phyloP scores from a whole-genome alignment of 2,113 vertebrate genomes.

The Mugil cephalus region DNA sequence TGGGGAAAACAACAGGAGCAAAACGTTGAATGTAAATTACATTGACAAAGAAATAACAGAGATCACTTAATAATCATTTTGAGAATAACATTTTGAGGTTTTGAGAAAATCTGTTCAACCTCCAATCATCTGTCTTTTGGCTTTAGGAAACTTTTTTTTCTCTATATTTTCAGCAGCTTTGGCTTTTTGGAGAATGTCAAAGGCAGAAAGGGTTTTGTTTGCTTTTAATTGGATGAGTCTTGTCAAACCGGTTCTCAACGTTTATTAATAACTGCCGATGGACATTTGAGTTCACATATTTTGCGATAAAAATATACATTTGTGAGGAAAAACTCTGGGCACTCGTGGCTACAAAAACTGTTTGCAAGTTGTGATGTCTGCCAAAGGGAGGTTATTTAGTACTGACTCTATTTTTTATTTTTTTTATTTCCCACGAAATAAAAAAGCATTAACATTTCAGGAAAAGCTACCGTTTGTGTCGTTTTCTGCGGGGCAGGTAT shows the following conservation, averaged over 20 bases:
- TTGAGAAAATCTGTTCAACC: too few species aligned
- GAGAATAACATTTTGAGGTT: too few species aligned
- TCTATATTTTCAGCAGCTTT: too few species aligned
- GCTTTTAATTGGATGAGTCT: too few species aligned
- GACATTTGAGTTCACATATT: constrained; percentile 27
- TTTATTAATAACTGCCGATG: constrained; percentile 41
- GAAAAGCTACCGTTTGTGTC: background rate
- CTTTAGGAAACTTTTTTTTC: too few species aligned
- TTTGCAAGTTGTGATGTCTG: background rate
- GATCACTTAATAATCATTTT: too few species aligned
- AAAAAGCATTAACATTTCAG: background rate
- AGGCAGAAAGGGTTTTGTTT: too few species aligned
- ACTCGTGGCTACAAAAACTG: background rate
- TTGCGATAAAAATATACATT: background rate
- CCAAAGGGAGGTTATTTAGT: background rate
- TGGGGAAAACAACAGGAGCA: too few species aligned
- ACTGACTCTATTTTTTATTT: background rate
- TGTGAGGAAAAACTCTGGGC: background rate
- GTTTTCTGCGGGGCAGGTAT: background rate
- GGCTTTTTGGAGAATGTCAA: too few species aligned
- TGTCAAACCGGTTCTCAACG: background rate
- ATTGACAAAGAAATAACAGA: too few species aligned
- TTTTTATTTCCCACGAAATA: background rate
- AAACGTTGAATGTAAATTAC: too few species aligned
- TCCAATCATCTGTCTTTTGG: too few species aligned